These are phyloP conservation scores for Eretmocerus hayati DNA, from an alignment of 2,888 invertebrate genomes.

Conservation along the genomic window DNA sequence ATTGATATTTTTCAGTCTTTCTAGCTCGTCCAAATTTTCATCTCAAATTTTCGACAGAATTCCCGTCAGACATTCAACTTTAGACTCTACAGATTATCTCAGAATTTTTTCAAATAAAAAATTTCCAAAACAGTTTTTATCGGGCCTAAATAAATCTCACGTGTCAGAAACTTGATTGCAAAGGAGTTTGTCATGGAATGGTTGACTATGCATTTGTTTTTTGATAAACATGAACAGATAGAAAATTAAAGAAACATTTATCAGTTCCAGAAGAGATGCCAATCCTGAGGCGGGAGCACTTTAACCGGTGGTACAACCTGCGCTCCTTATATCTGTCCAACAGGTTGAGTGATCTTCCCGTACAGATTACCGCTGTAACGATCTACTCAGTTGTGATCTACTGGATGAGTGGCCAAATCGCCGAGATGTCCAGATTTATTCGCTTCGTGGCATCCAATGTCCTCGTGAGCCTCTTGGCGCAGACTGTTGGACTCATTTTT, in stretches of 20 bases:
- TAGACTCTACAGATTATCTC: no score
- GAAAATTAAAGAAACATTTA: background rate
- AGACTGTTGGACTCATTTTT: conserved; percentile 77
- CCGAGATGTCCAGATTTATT: conserved; percentile 64
- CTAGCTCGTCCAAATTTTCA: no score
- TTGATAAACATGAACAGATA: no score
- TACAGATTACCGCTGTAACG: conserved; percentile 62
- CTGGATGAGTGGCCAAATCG: conserved; percentile 79
- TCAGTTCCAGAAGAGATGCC: conserved; percentile 78
- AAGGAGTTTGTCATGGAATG: background rate
- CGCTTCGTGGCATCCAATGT: conserved; percentile 67
- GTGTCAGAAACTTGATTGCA: background rate
- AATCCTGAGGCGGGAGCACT: conserved; percentile 73
- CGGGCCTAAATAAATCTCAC: no score
- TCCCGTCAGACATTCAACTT: no score
- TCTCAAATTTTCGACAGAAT: no score
- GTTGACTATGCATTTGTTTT: no score
- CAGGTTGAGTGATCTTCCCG: conserved; percentile 73
- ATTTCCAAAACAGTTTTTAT: no score
- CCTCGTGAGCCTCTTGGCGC: conserved; percentile 74
- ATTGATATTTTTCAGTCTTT: no score
- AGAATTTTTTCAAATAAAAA: no score
- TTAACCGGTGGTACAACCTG: conserved; percentile 85
- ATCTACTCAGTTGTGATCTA: conserved; percentile 74
- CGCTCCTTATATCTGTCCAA: conserved; percentile 76